phyloP scores from a whole-genome alignment of 2,113 vertebrate genomes.

The Larimichthys crocea region DNA sequence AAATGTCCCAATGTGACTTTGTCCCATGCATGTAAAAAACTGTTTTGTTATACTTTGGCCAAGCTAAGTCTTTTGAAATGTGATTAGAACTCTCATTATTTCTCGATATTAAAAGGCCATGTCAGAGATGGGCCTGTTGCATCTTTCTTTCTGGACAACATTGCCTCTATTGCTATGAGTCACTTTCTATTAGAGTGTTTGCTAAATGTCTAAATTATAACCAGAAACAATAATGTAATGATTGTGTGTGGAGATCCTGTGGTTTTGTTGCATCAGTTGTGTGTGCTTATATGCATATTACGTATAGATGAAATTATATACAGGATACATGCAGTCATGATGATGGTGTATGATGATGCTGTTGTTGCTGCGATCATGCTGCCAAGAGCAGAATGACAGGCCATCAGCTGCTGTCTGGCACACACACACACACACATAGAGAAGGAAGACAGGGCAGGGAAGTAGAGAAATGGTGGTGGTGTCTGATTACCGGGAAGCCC shows the following conservation, averaged over 20 bases:
- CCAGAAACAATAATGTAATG: too few species aligned
- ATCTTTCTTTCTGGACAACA: conserved; percentile 10
- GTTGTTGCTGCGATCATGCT: conserved; percentile 20
- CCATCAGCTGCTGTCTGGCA: conserved; percentile 48
- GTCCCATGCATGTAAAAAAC: conserved; percentile 19
- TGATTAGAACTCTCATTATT: conserved; percentile 7
- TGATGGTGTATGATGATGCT: conserved; percentile 16
- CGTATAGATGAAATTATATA: conserved; percentile 1
- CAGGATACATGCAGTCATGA: not conserved
- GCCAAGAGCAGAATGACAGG: conserved; percentile 20
- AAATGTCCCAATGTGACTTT: conserved; percentile 40
- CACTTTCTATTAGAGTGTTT: conserved; percentile 11
- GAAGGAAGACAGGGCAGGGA: conserved; percentile 25
- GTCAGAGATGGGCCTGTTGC: not conserved
- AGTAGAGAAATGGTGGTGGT: conserved; percentile 33
- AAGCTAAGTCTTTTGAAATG: conserved; percentile 39
- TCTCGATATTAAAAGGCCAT: not conserved
- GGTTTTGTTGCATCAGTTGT: conserved; percentile 3
- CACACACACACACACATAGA: conserved; percentile 13
- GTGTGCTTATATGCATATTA: not conserved
- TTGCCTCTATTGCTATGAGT: not conserved
- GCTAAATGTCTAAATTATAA: conserved; percentile 17
- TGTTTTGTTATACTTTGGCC: conserved; percentile 15
- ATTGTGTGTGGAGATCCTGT: not conserved
- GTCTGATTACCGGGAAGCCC: conserved; percentile 44